These are phyloP conservation scores for Cataglyphis cursor DNA, from an alignment of 2,888 invertebrate species.

Conservation along the genomic window DNA sequence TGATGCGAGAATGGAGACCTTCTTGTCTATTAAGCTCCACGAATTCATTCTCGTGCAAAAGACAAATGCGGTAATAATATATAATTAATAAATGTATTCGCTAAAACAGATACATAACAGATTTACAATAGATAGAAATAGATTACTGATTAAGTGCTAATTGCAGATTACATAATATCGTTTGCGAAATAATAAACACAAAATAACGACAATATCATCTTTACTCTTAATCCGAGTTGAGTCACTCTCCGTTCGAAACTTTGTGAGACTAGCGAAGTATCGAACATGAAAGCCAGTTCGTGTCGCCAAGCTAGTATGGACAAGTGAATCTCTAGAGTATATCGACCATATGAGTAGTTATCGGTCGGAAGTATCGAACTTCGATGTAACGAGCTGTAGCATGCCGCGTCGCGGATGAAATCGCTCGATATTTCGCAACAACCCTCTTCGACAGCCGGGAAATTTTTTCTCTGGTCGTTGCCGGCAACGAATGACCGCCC, in stretches of 20 bases:
- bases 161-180: neutral
- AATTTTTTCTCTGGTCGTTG: neutral
- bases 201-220: neutral
- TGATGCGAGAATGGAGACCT: neutral
- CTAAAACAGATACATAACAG: too few relatives aligned
- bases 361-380: slow-evolving; percentile 33
- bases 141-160: neutral
- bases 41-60: neutral
- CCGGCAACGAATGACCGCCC: neutral
- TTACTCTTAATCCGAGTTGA: slow-evolving; percentile 26
- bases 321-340: slow-evolving; percentile 51
- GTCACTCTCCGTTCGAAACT: slow-evolving; percentile 34
- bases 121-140: neutral
- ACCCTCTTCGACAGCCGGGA: neutral
- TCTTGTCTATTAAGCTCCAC: neutral
- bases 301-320: slow-evolving; percentile 31
- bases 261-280: slow-evolving; percentile 29
- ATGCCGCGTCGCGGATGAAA: slow-evolving; percentile 13
- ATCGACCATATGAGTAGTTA: slow-evolving; percentile 42
- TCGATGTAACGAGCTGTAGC: slow-evolving; percentile 42
- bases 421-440: slow-evolving; percentile 20
- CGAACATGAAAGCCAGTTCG: neutral
- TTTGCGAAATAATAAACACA: neutral
- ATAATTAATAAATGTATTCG: neutral
- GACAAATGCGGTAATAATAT: neutral